These are phyloP conservation scores for Myathropa florea DNA, from an alignment of 2,888 invertebrate genomes.

Conservation along the genomic window DNA sequence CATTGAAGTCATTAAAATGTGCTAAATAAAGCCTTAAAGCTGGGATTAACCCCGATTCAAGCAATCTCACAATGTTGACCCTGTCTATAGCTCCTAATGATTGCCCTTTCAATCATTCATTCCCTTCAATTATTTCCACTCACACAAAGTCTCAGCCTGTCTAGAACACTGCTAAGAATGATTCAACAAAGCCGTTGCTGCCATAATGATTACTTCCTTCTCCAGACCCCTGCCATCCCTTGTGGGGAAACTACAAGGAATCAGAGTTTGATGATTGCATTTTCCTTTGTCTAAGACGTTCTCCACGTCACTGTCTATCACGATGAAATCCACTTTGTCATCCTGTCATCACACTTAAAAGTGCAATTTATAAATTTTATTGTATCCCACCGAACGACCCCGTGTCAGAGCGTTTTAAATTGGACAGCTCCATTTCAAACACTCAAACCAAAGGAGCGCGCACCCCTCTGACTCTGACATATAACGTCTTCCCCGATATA, in stretches of 20 bases:
- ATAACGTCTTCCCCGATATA: conserved; percentile 22
- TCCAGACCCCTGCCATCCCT: background rate
- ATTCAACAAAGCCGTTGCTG: conserved; percentile 35
- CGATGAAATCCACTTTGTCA: conserved; percentile 61
- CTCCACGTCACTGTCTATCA: conserved; percentile 34
- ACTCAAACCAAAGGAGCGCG: conserved; percentile 20
- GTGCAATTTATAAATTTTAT: conserved; percentile 70
- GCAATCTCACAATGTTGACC: background rate
- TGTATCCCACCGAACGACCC: conserved; percentile 24
- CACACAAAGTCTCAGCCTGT: background rate
- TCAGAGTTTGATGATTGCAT: conserved; percentile 60
- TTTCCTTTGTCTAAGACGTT: conserved; percentile 31
- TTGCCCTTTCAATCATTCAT: background rate
- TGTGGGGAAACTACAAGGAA: conserved; percentile 33
- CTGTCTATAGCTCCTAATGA: background rate
- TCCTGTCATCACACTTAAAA: conserved; percentile 68
- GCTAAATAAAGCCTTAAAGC: background rate
- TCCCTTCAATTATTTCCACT: background rate
- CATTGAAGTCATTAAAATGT: background rate
- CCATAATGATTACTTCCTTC: conserved; percentile 17
- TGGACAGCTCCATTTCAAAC: conserved; percentile 60
- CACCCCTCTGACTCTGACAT: conserved; percentile 6
- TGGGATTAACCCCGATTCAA: background rate
- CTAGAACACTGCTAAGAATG: background rate
- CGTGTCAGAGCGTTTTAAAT: conserved; percentile 37